Base-by-base conservation (phyloP, 2,113 vertebrate species). In the Tachycineta bicolor region DNA sequence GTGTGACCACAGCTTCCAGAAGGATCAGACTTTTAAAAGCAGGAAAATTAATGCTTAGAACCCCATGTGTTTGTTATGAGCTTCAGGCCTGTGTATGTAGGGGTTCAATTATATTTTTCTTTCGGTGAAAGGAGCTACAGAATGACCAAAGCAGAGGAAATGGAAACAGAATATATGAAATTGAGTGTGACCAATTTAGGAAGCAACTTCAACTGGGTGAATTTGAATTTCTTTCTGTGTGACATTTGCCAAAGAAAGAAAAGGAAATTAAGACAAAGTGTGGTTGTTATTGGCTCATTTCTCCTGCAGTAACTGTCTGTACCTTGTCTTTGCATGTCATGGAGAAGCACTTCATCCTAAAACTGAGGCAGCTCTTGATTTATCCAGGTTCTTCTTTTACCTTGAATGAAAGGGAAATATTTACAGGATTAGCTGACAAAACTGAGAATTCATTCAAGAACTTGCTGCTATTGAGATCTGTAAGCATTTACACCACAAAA, bases 41-140 rank as follows among this genome's bases (percentile, higher is more conserved):
- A 5, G 20, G 11, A 19, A 75, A 84, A 49, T 2, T 24, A 73
- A 37, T 4, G 4, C 12, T 62, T 31, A 15, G 31, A 70, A 3
- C 1, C 4, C 19, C 1, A 0, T 3, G 14, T 2, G 24, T 68
- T 46, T 68, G 13, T 9, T 34, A 5, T 46, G 24, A 73, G 5
- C 3, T 77, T 31, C 23, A 50, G 23, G 15, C 7, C 10, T 67
- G 4, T 33, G 12, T 53, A 20, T 43, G 41, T 63, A 65, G 3
- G 8, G 16, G 1, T 46, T 71, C 12, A 3, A 47, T 68, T 69
- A 52, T 34, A 22, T 49, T 33, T n/a, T 50, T 64, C 69, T 7
- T 77, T 70, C 22, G 16, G 15, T 37, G 7, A 37, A 62, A 80
- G 31, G 43, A 91, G 18, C 6, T 70, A 31, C 29, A 23, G 12